Percentiles rank a stretch among this genome's conserved stretches.
These are phyloP conservation scores for Whitmania pigra DNA, from an alignment of 1,140 invertebrate species.

Conservation along the genomic window DNA sequence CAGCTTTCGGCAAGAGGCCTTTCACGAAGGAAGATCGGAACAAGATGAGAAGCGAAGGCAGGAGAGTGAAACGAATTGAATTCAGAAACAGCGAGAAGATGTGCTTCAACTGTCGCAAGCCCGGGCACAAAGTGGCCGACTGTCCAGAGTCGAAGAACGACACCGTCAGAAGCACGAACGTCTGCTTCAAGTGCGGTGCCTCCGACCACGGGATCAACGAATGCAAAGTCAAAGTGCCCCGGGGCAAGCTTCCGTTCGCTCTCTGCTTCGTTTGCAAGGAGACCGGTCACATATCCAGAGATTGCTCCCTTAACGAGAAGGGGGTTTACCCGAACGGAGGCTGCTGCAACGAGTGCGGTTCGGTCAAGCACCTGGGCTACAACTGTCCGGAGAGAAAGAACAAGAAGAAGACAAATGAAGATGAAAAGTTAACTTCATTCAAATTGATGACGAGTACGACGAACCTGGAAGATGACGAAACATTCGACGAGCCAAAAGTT, in stretches of 20 bases:
- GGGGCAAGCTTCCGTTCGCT: constrained; percentile 57
- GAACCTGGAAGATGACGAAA: neutral
- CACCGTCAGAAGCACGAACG: constrained; percentile 23
- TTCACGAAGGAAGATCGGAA: neutral
- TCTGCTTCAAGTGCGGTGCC: constrained; percentile 33
- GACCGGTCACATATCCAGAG: constrained; percentile 30
- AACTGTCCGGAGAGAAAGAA: constrained; percentile 52
- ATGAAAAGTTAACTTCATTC: neutral
- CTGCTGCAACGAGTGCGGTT: constrained; percentile 61
- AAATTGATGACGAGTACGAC: neutral
- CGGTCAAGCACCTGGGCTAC: constrained; percentile 64
- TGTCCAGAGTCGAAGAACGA: constrained; percentile 53
- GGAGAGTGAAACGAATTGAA: constrained; percentile 9
- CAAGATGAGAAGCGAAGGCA: neutral
- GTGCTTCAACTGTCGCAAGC: constrained; percentile 54
- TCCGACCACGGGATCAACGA: constrained; percentile 28
- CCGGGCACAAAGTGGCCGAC: constrained; percentile 59
- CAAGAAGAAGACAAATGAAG: neutral
- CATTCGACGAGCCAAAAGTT: neutral
- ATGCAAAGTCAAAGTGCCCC: constrained; percentile 22
- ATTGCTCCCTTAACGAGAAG: constrained; percentile 39
- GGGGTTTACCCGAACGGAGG: constrained; percentile 69
- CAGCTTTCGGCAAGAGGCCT: neutral
- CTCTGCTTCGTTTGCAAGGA: constrained; percentile 36
- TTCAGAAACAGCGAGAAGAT: neutral